Conservation (phyloP, 2,797 vertebrate species). For the Cyclopterus lumpus region DNA sequence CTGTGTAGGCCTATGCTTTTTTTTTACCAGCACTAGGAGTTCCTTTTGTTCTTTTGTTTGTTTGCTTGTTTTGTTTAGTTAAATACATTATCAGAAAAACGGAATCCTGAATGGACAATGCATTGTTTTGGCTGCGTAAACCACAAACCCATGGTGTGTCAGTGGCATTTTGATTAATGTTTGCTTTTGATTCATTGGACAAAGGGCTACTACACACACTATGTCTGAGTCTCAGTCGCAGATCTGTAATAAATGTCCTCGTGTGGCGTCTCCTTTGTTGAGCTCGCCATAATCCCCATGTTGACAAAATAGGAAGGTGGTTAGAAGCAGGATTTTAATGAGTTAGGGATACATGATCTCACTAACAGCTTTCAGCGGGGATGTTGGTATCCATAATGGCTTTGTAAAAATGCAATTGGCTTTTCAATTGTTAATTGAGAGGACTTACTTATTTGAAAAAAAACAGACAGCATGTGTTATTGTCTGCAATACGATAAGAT, state of each 20-base stretch:
- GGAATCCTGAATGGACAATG: no score
- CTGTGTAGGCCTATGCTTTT: no score
- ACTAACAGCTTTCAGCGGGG: not conserved
- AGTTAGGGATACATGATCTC: slow-evolving; percentile 2
- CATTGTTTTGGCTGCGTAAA: no score
- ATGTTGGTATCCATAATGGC: not conserved
- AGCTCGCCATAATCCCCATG: not conserved
- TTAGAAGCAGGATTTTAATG: not conserved
- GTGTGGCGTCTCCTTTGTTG: not conserved
- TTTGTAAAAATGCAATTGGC: slow-evolving; percentile 5
- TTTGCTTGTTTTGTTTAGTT: no score
- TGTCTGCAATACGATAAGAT: slow-evolving; percentile 40
- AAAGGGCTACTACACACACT: no score
- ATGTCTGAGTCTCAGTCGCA: not conserved
- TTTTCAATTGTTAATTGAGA: not conserved
- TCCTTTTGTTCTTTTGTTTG: no score
- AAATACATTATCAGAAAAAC: no score
- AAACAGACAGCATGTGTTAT: slow-evolving; percentile 12
- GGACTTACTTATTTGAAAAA: not conserved
- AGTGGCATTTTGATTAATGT: no score
- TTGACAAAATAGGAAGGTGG: not conserved
- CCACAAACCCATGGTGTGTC: no score
- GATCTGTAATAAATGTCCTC: not conserved
- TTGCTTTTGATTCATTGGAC: no score
- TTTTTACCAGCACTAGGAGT: no score